Base-by-base conservation (phyloP, 2,797 vertebrate species). In the Pangasius macronema region DNA sequence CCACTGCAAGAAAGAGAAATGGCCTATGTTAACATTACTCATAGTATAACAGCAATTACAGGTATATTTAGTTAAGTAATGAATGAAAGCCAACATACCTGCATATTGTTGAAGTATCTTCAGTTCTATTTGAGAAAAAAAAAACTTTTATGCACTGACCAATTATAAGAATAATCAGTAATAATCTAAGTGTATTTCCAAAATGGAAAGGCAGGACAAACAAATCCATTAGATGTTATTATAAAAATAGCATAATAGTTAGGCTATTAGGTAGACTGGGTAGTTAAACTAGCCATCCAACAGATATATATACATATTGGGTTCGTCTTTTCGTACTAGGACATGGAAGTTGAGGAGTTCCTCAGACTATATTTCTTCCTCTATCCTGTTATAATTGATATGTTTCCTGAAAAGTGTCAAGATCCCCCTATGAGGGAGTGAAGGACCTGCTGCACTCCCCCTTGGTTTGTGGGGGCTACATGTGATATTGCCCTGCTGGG, bases 31-130 rank as follows among this genome's bases (percentile, higher is more conserved):
- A 49, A 85, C 0, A 16, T 39, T 57, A 73, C 27, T 72, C 22
- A 33, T 8, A 33, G 27, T 5, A 5, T 65, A 33, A 77, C 24
- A 85, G 24, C 9, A 1, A 55, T 36, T 55, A 53, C 20, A 70
- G 5, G 13, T 36, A 33, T 70, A 51, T 42, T 46, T 33, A 22
- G 53, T 42, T 59, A 24, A 5, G 14, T 9, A 46, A 30, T 46
- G 20, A 70, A 30, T 6, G 13, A 33, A 67, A 39, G 3, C 9
- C 24, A 30, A 30, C 68, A 77, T 49, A 83, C 87, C 87, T 88
- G 84, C 82, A 83, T 87, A 82, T 53, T 80, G 81, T 46, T 77
- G 84, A 55, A 83, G 63, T 68, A 65, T 85, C 49, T 85, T 88
- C 46, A 90, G 59, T 57, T 90, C 89, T 88, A 20, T 61, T 82